Evolutionary conservation across 37 sponge, comb jelly and placozoan genomes (phyloP).

Genomic region (Agelas oroides): DNA sequence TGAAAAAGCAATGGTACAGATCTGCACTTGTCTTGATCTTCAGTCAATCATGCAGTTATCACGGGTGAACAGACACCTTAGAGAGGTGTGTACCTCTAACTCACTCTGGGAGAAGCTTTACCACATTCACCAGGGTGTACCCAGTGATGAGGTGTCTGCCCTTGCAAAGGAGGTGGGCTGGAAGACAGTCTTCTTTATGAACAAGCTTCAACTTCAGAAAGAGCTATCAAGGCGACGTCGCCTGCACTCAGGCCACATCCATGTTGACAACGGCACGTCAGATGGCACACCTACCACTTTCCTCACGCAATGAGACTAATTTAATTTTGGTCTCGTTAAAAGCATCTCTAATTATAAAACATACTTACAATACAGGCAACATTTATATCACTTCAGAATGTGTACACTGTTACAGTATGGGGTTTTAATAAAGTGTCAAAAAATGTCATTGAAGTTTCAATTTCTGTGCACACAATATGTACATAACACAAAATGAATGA

Average conservation of each 20-base stretch:
- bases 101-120: constrained; percentile 83
- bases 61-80: constrained; percentile 65
- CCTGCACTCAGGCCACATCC: neutral
- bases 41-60: constrained; percentile 70
- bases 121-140: constrained; percentile 47
- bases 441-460: no score
- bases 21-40: constrained; percentile 75
- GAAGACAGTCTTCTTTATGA: constrained; percentile 97
- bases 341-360: no score
- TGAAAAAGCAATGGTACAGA: constrained; percentile 32
- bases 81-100: constrained; percentile 71
- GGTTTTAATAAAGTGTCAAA: no score
- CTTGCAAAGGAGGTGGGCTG: constrained; percentile 87
- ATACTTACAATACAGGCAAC: no score
- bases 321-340: no score
- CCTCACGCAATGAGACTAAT: constrained; percentile 19
- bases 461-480: no score
- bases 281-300: constrained; percentile 20
- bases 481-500: no score
- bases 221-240: constrained; percentile 78
- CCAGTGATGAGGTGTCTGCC: constrained; percentile 64
- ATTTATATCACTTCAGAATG: no score
- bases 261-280: neutral
- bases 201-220: constrained; percentile 91
- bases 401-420: no score